Base-by-base conservation (phyloP, 2,888 invertebrate genomes). In the Hypsopygia costalis region DNA sequence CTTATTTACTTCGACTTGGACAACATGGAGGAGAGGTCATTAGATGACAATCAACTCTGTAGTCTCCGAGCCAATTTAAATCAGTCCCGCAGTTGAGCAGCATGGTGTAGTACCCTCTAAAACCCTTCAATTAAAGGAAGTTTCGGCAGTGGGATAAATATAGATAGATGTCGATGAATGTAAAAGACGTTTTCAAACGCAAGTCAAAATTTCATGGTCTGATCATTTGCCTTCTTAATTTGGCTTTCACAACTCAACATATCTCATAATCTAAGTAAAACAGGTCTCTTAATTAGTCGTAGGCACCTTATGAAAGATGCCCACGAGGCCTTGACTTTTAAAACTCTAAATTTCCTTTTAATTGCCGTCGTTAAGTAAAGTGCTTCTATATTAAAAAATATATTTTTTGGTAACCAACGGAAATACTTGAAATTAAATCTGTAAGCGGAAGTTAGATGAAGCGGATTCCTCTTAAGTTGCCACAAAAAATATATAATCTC, bases 401-500 rank as follows among this genome's bases (percentile, higher is more conserved):
- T 11, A 8, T 28, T n/a, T 10, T 21, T 29, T 36, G 12, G 10
- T 6, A 20, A 25, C 34, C 27, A 10, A 33, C 44, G 41, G 55
- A 48, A 42, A 51, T 51, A 52, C 44, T 47, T 44, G 31, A 48
- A 60, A 58, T 62, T 52, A 55, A 58, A 58, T 59, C 52, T 46
- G 39, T 47, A 53, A 56, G 47, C 49, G 54, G 46, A 51, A 49
- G 43, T 51, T 52, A 55, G 53, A 58, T 55, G 48, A 50, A 59
- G 48, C 44, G 49, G 44, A 60, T 61, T 55, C 49, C 44, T 49
- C 54, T 51, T 49, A 60, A 62, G 52, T 59, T 52, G 47, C 40
- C 54, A 50, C 49, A 49, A 60, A 60, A 61, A 59, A 59, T n/a
- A n/a, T n/a, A n/a, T 34, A 52, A 52, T 49, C 48, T 51, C 40